Evolutionary conservation across 2,797 vertebrate species (phyloP).

Genomic region (Pseudochaenichthys georgianus): DNA sequence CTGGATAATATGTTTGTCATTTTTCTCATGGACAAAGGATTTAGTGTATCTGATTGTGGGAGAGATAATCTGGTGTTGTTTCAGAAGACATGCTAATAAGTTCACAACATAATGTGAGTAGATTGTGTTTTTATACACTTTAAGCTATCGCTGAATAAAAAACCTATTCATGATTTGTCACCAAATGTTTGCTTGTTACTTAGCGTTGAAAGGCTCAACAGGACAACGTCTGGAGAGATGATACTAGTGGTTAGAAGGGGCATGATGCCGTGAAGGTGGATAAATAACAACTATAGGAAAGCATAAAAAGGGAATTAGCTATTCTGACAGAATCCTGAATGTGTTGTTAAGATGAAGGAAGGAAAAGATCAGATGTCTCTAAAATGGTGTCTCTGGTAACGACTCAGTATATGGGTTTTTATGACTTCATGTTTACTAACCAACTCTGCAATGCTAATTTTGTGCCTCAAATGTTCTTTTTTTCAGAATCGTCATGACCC

Average conservation of each 20-base stretch:
- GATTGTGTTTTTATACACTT: constrained; percentile 29
- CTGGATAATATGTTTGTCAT: constrained; percentile 38
- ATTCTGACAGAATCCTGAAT: background rate
- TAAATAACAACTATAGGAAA: constrained; percentile 17
- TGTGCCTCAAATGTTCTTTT: background rate
- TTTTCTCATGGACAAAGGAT: constrained; percentile 37
- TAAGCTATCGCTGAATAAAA: constrained; percentile 4
- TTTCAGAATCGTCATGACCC: constrained; percentile 75
- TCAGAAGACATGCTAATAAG: constrained; percentile 17
- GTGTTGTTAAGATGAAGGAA: background rate
- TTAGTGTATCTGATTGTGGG: background rate
- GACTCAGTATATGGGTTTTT: background rate
- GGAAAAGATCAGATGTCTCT: background rate
- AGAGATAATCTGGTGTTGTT: background rate
- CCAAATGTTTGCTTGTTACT: constrained; percentile 16
- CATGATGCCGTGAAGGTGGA: constrained; percentile 12
- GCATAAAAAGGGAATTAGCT: background rate
- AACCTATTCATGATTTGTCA: constrained; percentile 8
- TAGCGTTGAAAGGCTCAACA: background rate
- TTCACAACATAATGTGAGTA: background rate
- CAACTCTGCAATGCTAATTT: background rate
- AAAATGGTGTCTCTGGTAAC: constrained; percentile 5
- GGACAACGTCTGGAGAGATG: background rate
- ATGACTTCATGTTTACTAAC: fast-evolving
- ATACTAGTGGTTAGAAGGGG: constrained; percentile 9